Evolutionary conservation across 2,888 invertebrate species (phyloP).

Genomic region (Megalurothrips usitatus): DNA sequence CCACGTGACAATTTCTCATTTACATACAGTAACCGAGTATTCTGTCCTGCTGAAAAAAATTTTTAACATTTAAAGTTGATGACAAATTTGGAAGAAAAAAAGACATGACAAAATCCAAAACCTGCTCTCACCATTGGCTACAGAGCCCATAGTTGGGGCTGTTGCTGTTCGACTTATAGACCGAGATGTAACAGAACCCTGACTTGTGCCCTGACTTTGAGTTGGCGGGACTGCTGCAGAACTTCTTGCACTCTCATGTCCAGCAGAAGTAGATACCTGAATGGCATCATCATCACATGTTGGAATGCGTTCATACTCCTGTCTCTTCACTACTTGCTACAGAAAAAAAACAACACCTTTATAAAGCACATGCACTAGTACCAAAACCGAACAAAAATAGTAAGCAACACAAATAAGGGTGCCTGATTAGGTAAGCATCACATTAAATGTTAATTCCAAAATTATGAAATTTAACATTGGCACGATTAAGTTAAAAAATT

Average conservation of each 20-base stretch:
- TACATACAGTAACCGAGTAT: conserved; percentile 40
- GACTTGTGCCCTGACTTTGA: conserved; percentile 33
- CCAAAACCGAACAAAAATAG: neutral
- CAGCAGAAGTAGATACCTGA: neutral
- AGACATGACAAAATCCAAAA: neutral
- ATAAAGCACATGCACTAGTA: conserved; percentile 6
- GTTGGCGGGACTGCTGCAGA: neutral
- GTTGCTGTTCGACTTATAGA: conserved; percentile 38
- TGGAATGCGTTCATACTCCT: conserved; percentile 12
- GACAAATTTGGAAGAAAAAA: conserved; percentile 34
- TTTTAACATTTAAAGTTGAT: conserved; percentile 8
- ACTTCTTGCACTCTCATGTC: neutral
- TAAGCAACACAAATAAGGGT: neutral
- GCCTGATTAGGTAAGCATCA: neutral
- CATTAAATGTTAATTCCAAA: neutral
- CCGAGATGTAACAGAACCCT: conserved; percentile 38
- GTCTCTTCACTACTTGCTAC: conserved; percentile 13
- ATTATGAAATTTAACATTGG: too few species aligned
- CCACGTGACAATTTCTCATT: conserved; percentile 40
- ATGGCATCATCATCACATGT: conserved; percentile 18
- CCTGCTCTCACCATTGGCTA: conserved; percentile 33
- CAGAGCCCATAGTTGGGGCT: conserved; percentile 37
- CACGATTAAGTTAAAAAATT: neutral
- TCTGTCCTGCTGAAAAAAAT: conserved; percentile 29
- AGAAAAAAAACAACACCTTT: neutral